Percentiles rank a stretch among this genome's conserved stretches.
These are phyloP conservation scores for Patella ulyssiponensis DNA, from an alignment of 2,888 invertebrate species.

Conservation along the genomic window DNA sequence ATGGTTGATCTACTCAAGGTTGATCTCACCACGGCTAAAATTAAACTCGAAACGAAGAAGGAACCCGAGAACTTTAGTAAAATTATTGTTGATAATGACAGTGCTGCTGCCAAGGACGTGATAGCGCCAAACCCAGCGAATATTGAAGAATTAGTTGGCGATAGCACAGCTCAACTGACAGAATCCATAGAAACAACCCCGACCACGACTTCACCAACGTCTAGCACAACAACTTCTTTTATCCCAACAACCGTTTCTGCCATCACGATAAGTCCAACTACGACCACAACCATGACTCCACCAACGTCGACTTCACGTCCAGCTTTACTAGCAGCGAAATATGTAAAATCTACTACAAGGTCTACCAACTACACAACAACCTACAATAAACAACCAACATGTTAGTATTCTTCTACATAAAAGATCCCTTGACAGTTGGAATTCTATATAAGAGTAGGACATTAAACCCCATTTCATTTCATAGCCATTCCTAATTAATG, in stretches of 20 bases:
- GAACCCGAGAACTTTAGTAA: slow-evolving; percentile 51
- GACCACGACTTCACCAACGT: not conserved
- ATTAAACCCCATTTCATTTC: no score
- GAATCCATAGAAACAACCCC: not conserved
- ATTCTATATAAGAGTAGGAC: no score
- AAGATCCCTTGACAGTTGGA: no score
- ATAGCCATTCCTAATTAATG: no score
- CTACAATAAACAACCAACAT: no score
- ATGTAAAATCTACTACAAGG: not conserved
- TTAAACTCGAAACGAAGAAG: slow-evolving; percentile 47
- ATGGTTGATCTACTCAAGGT: slow-evolving; percentile 50
- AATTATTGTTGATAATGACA: slow-evolving; percentile 29
- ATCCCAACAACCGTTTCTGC: slow-evolving; percentile 8
- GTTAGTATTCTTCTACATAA: no score
- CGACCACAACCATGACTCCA: slow-evolving; percentile 13
- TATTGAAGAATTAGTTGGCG: slow-evolving; percentile 15
- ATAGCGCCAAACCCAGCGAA: not conserved
- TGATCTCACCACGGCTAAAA: slow-evolving; percentile 44
- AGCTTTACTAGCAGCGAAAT: not conserved
- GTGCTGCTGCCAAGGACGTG: not conserved
- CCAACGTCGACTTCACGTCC: not conserved
- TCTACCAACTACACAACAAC: no score
- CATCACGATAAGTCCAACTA: slow-evolving; percentile 13
- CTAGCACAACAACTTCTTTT: slow-evolving; percentile 6
- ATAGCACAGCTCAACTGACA: slow-evolving; percentile 17